Percentiles rank a stretch among this genome's conserved stretches.
These are phyloP conservation scores for Conops quadrifasciatus DNA, from an alignment of 2,888 invertebrate species.

Conservation along the genomic window DNA sequence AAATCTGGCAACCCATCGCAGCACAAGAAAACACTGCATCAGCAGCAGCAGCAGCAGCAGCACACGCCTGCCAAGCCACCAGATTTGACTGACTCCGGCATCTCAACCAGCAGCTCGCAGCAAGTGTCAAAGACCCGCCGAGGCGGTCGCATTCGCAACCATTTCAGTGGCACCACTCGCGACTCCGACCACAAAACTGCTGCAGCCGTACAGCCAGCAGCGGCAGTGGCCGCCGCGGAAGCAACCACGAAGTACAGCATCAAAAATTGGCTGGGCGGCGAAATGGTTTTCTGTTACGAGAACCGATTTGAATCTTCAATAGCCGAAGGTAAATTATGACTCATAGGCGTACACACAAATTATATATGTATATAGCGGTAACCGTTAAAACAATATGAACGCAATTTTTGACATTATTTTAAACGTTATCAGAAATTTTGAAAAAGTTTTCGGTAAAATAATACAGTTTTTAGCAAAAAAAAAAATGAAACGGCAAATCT, in stretches of 20 bases:
- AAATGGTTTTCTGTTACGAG: conserved; percentile 46
- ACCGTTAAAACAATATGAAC: no score
- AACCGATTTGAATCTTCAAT: conserved; percentile 54
- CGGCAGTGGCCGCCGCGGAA: conserved; percentile 33
- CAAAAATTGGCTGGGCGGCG: conserved; percentile 45
- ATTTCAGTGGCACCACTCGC: conserved; percentile 13
- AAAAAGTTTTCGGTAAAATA: no score
- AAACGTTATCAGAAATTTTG: no score
- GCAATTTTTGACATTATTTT: no score
- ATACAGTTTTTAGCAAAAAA: no score
- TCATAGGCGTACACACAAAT: neutral
- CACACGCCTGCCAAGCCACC: conserved; percentile 40
- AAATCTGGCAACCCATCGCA: conserved; percentile 18
- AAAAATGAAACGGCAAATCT: no score
- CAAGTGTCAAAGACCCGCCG: conserved; percentile 30
- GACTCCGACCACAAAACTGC: conserved; percentile 31
- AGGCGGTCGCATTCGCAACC: conserved; percentile 10
- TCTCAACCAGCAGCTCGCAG: conserved; percentile 27
- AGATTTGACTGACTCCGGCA: conserved; percentile 40
- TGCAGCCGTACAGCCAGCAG: conserved; percentile 18
- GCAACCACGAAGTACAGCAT: conserved; percentile 36
- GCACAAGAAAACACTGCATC: conserved; percentile 4
- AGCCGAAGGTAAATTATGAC: conserved; percentile 54
- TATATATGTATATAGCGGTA: no score
- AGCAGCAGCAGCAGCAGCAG: conserved; percentile 43